A percentile compares a stretch with the other conserved stretches of the same genome.
phyloP scores from a whole-genome alignment of 2,888 invertebrate genomes.

The Rhopalosiphum nymphaeae region DNA sequence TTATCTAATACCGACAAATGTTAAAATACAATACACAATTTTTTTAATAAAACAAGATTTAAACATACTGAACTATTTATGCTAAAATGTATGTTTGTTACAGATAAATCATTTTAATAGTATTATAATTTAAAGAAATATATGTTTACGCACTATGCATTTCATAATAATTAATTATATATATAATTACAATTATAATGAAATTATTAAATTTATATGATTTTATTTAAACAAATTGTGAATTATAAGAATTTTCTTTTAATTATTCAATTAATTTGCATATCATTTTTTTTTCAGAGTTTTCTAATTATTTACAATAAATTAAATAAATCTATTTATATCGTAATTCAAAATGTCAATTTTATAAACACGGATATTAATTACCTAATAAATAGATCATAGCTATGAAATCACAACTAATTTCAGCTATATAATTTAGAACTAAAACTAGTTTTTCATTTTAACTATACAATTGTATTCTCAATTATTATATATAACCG shows the following conservation, averaged over 20 bases:
- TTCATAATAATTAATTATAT: not conserved
- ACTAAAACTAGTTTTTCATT: not conserved
- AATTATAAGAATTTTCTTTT: not conserved
- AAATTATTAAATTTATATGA: not conserved
- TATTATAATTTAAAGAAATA: not conserved
- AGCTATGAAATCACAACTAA: not conserved
- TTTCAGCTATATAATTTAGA: not conserved
- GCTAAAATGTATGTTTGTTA: not conserved
- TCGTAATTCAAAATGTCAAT: not conserved
- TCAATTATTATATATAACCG: not conserved
- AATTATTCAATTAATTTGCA: not conserved
- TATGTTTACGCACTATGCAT: not conserved
- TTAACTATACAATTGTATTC: not conserved
- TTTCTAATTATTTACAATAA: not conserved
- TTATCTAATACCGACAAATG: not conserved
- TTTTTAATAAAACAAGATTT: not conserved
- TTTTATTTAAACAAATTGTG: not conserved
- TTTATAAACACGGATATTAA: not conserved
- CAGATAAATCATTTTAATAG: not conserved
- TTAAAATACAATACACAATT: not conserved
- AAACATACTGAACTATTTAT: not conserved
- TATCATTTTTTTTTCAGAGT: not conserved
- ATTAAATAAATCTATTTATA: not conserved
- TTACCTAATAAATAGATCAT: not conserved
- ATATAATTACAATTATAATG: not conserved